Evolutionary conservation across 2,888 invertebrate species (phyloP).

Genomic region (Bimastos eiseni): DNA sequence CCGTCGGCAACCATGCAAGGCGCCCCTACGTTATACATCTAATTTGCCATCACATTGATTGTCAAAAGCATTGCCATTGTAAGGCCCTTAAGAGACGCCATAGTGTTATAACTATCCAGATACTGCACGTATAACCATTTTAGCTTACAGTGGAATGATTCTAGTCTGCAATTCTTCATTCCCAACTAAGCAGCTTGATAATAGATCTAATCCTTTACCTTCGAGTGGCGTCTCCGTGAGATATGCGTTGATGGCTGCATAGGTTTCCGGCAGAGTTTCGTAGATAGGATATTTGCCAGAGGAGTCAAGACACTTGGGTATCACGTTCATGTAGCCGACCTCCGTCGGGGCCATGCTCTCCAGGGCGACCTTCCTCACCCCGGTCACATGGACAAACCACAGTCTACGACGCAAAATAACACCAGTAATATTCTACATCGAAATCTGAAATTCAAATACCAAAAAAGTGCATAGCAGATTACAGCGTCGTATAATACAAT

Average conservation of each 20-base stretch:
- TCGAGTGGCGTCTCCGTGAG: slow-evolving; percentile 44
- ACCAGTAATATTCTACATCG: not conserved
- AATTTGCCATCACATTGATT: too few relatives aligned
- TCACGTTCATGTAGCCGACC: slow-evolving; percentile 48
- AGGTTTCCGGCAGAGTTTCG: slow-evolving; percentile 46
- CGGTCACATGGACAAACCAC: slow-evolving; percentile 43
- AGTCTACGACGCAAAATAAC: slow-evolving; percentile 35
- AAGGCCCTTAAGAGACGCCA: too few relatives aligned
- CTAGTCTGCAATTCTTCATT: not conserved
- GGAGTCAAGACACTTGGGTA: slow-evolving; percentile 46
- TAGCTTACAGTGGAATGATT: too few relatives aligned
- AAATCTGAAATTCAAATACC: not conserved
- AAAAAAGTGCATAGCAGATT: too few relatives aligned
- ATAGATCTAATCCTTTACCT: slow-evolving; percentile 32
- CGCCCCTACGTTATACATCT: too few relatives aligned
- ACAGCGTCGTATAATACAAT: too few relatives aligned
- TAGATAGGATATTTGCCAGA: slow-evolving; percentile 45
- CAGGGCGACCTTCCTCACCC: slow-evolving; percentile 35
- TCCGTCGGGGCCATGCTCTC: slow-evolving; percentile 42
- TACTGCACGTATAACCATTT: too few relatives aligned
- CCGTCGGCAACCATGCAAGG: too few relatives aligned
- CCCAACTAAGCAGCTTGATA: not conserved
- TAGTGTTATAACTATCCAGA: too few relatives aligned
- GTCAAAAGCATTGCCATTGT: too few relatives aligned
- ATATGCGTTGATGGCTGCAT: slow-evolving; percentile 46